phyloP scores from a whole-genome alignment of 2,888 invertebrate genomes.

The Ichneumoninae sp. region DNA sequence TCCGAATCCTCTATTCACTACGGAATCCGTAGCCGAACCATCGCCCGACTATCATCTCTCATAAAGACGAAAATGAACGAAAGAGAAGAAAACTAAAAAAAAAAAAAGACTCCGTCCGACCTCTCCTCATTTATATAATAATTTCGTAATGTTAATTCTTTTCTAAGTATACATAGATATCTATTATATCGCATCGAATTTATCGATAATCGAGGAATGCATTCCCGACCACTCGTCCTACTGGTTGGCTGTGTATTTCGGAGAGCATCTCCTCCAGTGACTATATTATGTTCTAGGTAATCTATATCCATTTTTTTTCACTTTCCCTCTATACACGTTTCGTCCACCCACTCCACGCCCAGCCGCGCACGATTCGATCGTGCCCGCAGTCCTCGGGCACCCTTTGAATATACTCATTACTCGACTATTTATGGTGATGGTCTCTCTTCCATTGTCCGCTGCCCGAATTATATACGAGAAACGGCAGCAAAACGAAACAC shows the following conservation, averaged over 20 bases:
- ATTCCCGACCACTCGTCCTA: conserved; percentile 78
- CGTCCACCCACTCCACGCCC: neutral
- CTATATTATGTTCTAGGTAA: conserved; percentile 71
- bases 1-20: conserved; percentile 96
- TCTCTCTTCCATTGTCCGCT: conserved; percentile 75
- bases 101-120: conserved; percentile 40
- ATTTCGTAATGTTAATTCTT: conserved; percentile 60
- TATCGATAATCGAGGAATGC: conserved; percentile 76
- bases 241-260: conserved; percentile 80
- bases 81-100: conserved; percentile 43
- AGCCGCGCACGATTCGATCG: neutral
- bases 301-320: conserved; percentile 44
- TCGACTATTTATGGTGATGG: conserved; percentile 77
- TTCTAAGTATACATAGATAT: conserved; percentile 56
- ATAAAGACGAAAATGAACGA: conserved; percentile 69
- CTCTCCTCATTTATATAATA: conserved; percentile 63
- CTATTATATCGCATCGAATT: conserved; percentile 72
- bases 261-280: conserved; percentile 82
- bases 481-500: conserved; percentile 67
- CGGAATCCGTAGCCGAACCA: conserved; percentile 92
- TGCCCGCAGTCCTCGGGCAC: neutral
- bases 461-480: conserved; percentile 38
- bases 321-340: conserved; percentile 23
- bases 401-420: conserved; percentile 17
- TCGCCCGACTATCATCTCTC: conserved; percentile 90